Evolutionary conservation across 2,113 vertebrate species (phyloP).

Genomic region (Girardinichthys multiradiatus): DNA sequence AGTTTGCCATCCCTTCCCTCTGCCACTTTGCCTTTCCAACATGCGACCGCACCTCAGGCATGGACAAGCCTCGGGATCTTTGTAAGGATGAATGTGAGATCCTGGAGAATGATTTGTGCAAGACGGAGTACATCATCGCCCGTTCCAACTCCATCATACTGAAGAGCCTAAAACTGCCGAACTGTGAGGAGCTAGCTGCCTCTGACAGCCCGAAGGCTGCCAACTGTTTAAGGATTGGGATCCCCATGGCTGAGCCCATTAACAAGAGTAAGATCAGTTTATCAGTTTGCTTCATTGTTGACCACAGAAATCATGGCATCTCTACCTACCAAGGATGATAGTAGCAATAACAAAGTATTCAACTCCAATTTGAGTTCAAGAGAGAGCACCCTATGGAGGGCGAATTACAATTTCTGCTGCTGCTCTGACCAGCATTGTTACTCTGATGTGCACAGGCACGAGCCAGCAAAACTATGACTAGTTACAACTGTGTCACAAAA

Average conservation of each 20-base stretch:
- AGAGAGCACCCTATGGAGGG: no score
- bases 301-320: neutral
- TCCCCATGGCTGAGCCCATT: slow-evolving; percentile 95
- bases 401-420: no score
- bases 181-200: slow-evolving; percentile 95
- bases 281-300: neutral
- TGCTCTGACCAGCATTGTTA: no score
- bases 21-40: slow-evolving; percentile 98
- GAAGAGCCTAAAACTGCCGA: slow-evolving; percentile 95
- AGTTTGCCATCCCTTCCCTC: slow-evolving; percentile 96
- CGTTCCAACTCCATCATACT: slow-evolving; percentile 96
- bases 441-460: no score
- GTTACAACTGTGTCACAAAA: no score
- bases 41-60: slow-evolving; percentile 87
- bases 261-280: slow-evolving; percentile 89
- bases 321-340: neutral
- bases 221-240: slow-evolving; percentile 95
- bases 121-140: slow-evolving; percentile 98
- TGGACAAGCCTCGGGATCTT: slow-evolving; percentile 92
- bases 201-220: slow-evolving; percentile 89
- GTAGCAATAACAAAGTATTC: no score
- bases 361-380: no score
- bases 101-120: slow-evolving; percentile 96
- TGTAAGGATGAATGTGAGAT: slow-evolving; percentile 98
- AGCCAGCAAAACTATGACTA: no score